These are phyloP conservation scores for Andrena camellia DNA, from an alignment of 2,888 invertebrate species.

Conservation along the genomic window DNA sequence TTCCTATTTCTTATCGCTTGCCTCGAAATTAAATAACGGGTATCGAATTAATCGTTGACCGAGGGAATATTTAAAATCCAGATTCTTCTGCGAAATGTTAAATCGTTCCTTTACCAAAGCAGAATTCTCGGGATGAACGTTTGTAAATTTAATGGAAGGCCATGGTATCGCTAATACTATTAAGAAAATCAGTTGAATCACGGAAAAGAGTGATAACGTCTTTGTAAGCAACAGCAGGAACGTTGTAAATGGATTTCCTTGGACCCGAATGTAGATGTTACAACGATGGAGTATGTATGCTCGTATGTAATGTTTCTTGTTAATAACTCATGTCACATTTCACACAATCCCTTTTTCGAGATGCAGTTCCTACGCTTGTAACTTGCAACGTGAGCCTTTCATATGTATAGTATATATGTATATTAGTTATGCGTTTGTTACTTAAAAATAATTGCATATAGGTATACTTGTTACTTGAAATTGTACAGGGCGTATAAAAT, in stretches of 20 bases:
- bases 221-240: constrained; percentile 21
- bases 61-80: neutral
- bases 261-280: constrained; percentile 37
- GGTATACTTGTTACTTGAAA: constrained; percentile 32
- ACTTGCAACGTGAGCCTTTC: constrained; percentile 7
- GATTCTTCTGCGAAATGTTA: neutral
- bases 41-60: neutral
- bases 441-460: constrained; percentile 20
- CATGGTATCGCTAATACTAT: neutral
- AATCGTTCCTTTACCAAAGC: neutral
- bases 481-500: constrained; percentile 2
- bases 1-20: neutral
- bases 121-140: neutral
- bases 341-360: constrained; percentile 14
- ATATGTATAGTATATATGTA: neutral
- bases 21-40: neutral
- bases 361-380: neutral
- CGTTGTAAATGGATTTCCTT: constrained; percentile 32
- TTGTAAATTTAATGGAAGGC: neutral
- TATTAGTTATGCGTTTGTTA: constrained; percentile 23
- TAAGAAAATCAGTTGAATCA: constrained; percentile 10
- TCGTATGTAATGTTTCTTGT: constrained; percentile 14
- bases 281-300: constrained; percentile 25
- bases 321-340: constrained; percentile 14
- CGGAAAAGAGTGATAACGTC: neutral